Evolutionary conservation across 2,113 vertebrate species (phyloP).

Genomic region (Pangasianodon gigas): DNA sequence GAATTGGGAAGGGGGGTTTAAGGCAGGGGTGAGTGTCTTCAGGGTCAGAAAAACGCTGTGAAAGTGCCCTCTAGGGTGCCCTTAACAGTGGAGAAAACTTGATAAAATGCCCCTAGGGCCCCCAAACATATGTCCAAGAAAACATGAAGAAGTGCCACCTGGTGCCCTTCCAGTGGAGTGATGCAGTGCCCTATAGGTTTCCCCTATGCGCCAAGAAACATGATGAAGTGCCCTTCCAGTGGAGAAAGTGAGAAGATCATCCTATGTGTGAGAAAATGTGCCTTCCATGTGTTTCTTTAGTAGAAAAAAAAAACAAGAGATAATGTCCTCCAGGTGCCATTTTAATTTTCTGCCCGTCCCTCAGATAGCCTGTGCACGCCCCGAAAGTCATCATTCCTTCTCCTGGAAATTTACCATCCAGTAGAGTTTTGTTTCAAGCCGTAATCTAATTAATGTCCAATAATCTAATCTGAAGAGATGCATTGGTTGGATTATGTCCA

Average conservation of each 20-base stretch:
- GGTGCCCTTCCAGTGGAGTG: too few relatives aligned
- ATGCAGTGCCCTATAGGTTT: too few relatives aligned
- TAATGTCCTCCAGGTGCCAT: not conserved
- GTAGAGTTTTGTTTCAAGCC: not conserved
- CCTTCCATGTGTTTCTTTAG: too few relatives aligned
- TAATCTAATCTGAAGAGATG: not conserved
- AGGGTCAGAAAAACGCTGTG: too few relatives aligned
- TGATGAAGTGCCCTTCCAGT: too few relatives aligned
- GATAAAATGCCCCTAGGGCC: too few relatives aligned
- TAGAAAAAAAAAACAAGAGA: not conserved
- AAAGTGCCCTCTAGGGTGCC: too few relatives aligned
- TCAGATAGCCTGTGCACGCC: not conserved
- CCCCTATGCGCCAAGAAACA: too few relatives aligned
- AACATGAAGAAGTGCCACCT: not conserved
- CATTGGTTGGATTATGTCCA: not conserved
- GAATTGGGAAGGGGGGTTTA: too few relatives aligned
- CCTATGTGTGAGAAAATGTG: too few relatives aligned
- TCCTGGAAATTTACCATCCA: not conserved
- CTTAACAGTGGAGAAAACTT: not conserved
- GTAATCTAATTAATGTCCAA: not conserved
- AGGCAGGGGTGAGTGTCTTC: too few relatives aligned
- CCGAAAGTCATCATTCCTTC: not conserved
- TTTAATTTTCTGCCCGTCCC: not conserved
- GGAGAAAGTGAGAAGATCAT: too few relatives aligned
- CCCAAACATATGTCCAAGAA: not conserved